Base-by-base conservation (phyloP, 2,113 vertebrate species). In the Cyrtonyx montezumae region DNA sequence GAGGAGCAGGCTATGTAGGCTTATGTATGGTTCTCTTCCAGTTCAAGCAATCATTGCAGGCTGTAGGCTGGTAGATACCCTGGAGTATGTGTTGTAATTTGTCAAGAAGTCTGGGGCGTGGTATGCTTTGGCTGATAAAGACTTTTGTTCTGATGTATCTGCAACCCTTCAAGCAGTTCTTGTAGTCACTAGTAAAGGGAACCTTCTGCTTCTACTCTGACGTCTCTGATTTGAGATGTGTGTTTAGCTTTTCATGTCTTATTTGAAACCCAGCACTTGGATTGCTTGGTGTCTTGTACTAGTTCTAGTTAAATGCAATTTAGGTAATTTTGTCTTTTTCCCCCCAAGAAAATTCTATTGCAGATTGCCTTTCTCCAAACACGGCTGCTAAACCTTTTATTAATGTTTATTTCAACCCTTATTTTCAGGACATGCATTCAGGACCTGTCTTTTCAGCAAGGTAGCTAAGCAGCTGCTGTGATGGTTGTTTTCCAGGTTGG, bases 401-500 rank as follows among this genome's bases (percentile, higher is more conserved):
- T 55, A 77, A 30, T 79, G 46, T 51, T 83, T 76, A 11, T 95
- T 88, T 37, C 30, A 93, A 59, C 12, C 8, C 20, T 76, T 53
- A 25, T 46, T 83, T 71, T 65, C 11, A 73, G 42, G 40, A n/a
- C 11, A 32, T 66, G 26, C n/a, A 36, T 18, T 51, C 36, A 81
- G 28, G 36, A 73, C 40, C 4, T 55, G 40, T 32, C 42, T 56
- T 48, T 59, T 59, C 42, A 69, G 63, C 40, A 36, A 23, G n/a
- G n/a, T 43, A 48, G 20, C 46, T 84, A 83, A 93, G 56, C 48
- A 76, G 86, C 46, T 69, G 15, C 67, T 94, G 36, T 95, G 67
- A 11, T 91, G 81, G 68, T 89, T 92, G 34, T 97, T 84, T 88
- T 79, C 1, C 77, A 99, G 99, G 99, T 99, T 89, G 99, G 99